These are phyloP conservation scores for Sepiola atlantica DNA, from an alignment of 2,888 invertebrate species.

Conservation along the genomic window DNA sequence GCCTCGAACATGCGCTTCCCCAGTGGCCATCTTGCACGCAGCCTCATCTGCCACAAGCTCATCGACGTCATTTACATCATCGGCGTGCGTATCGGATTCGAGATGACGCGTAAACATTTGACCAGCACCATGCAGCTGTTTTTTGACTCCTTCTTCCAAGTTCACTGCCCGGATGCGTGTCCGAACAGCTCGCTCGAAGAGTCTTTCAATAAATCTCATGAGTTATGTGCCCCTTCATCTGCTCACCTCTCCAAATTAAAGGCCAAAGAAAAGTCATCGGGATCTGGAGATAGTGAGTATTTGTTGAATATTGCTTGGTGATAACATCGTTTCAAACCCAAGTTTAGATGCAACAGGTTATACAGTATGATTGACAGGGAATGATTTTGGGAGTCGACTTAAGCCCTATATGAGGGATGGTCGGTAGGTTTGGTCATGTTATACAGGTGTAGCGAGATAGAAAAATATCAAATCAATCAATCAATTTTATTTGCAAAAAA, in stretches of 20 bases:
- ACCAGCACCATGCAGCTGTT: constrained; percentile 69
- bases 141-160: constrained; percentile 70
- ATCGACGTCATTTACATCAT: constrained; percentile 86
- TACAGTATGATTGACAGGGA: no score
- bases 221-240: neutral
- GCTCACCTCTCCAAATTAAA: neutral
- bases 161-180: constrained; percentile 54
- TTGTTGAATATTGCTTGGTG: neutral
- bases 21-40: constrained; percentile 84
- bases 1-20: constrained; percentile 88
- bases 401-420: no score
- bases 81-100: constrained; percentile 76
- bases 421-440: no score
- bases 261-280: neutral
- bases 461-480: no score
- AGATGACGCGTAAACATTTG: constrained; percentile 75
- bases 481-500: no score
- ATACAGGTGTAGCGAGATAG: no score
- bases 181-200: neutral
- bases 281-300: constrained; percentile 40
- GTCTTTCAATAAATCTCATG: neutral
- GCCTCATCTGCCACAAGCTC: constrained; percentile 86
- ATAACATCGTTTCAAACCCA: neutral
- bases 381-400: no score
- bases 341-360: no score